Percentiles rank a stretch among this genome's conserved stretches.
Evolutionary conservation across 2,888 invertebrate species (phyloP).

Genomic region (Noctuana brunneofusca): DNA sequence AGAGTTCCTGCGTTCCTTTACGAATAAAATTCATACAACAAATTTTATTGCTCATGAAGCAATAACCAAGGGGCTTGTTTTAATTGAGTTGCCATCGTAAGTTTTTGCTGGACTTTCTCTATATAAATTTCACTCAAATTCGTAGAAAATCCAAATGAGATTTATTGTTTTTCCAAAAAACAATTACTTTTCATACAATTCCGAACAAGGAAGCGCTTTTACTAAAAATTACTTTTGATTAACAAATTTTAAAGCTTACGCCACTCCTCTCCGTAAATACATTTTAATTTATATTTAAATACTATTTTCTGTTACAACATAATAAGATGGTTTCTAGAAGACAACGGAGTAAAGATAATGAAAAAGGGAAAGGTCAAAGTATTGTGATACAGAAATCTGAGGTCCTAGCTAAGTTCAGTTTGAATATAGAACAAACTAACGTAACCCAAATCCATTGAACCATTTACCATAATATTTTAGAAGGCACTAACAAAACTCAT

Average conservation of each 20-base stretch:
- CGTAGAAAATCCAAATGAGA: background rate
- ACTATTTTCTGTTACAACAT: too few relatives aligned
- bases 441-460: background rate
- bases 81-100: background rate
- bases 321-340: too few relatives aligned
- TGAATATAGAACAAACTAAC: background rate
- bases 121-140: background rate
- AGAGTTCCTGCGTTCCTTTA: too few relatives aligned
- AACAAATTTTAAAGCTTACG: too few relatives aligned
- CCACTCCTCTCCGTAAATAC: too few relatives aligned
- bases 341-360: too few relatives aligned
- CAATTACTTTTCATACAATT: background rate
- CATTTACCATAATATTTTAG: background rate
- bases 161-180: background rate
- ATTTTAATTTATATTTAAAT: too few relatives aligned
- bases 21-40: too few relatives aligned
- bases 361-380: too few relatives aligned
- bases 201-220: background rate
- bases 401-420: too few relatives aligned
- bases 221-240: background rate
- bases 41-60: background rate
- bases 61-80: background rate
- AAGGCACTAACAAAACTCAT: conserved; percentile 16
- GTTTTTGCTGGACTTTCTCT: background rate
- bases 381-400: too few relatives aligned